phyloP scores from a whole-genome alignment of 2,113 vertebrate genomes.

The Dermatemys mawii region DNA sequence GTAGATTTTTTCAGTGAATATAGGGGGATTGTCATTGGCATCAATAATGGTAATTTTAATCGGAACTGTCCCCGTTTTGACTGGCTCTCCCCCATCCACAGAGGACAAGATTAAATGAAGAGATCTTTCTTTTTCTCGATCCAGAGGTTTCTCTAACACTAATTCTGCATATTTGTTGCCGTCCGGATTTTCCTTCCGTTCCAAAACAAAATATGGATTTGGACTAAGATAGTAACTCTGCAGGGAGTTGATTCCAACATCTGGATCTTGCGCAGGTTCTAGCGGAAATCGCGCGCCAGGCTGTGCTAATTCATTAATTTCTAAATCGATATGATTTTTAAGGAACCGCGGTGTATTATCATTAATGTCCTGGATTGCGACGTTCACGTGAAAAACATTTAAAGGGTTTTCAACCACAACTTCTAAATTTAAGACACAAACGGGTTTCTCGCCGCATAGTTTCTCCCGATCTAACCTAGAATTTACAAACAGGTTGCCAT shows the following conservation, averaged over 20 bases:
- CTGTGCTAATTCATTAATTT: conserved; percentile 65
- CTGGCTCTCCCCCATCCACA: conserved; percentile 74
- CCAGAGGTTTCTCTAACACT: conserved; percentile 67
- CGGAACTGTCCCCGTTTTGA: not conserved
- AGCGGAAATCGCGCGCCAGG: conserved; percentile 62
- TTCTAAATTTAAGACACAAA: not conserved
- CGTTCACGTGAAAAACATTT: conserved; percentile 71
- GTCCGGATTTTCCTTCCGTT: conserved; percentile 52
- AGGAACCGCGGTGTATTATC: conserved; percentile 77
- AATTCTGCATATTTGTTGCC: conserved; percentile 68
- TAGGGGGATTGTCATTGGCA: not conserved
- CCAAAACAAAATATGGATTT: conserved; percentile 55
- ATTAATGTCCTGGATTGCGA: conserved; percentile 76
- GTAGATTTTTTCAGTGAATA: not conserved
- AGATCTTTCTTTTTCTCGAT: conserved; percentile 67
- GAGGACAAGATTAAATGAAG: conserved; percentile 75
- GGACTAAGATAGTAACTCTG: conserved; percentile 63
- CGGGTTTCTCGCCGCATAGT: conserved; percentile 44
- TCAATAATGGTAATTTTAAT: not conserved
- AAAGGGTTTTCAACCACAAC: conserved; percentile 78
- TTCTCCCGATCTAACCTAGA: conserved; percentile 78
- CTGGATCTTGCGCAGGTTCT: conserved; percentile 64
- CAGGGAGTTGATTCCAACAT: conserved; percentile 65
- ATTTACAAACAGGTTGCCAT: conserved; percentile 73
- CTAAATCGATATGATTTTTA: conserved; percentile 57